Conservation (phyloP, 2,113 vertebrate genomes). For the Mastomys coucha region DNA sequence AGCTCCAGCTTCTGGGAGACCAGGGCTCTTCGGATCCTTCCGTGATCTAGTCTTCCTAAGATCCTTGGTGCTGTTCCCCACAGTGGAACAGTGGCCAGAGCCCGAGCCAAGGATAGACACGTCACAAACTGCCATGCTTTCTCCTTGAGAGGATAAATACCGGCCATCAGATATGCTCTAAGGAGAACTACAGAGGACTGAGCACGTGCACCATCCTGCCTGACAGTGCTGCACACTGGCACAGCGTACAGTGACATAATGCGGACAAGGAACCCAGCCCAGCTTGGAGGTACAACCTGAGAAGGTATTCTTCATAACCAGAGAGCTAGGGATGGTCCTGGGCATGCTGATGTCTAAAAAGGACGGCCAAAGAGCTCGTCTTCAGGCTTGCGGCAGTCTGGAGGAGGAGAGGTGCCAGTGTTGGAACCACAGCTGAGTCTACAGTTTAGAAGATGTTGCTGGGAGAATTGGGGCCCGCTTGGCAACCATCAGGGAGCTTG, state of each 20-base stretch:
- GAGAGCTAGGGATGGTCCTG: not conserved
- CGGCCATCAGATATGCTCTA: not conserved
- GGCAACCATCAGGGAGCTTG: not conserved
- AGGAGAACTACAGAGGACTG: fast-evolving
- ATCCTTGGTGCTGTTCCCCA: fast-evolving
- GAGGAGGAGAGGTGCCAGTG: not conserved
- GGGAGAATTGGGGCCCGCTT: no score
- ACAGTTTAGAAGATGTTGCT: not conserved
- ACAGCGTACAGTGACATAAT: fast-evolving
- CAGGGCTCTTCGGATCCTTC: not conserved
- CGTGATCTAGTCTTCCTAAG: not conserved
- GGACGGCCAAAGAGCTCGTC: not conserved
- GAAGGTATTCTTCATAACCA: not conserved
- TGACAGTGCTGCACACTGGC: fast-evolving
- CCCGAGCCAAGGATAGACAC: not conserved
- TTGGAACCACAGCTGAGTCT: not conserved
- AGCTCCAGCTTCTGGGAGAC: not conserved
- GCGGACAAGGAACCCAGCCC: not conserved
- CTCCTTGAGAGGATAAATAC: not conserved
- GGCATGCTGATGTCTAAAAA: not conserved
- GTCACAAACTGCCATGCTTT: not conserved
- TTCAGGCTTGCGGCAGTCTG: not conserved
- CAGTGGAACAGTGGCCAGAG: not conserved
- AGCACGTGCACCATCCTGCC: not conserved
- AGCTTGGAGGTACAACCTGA: not conserved